Base-by-base conservation (phyloP, 2,113 vertebrate species). In the Albula goreensis region DNA sequence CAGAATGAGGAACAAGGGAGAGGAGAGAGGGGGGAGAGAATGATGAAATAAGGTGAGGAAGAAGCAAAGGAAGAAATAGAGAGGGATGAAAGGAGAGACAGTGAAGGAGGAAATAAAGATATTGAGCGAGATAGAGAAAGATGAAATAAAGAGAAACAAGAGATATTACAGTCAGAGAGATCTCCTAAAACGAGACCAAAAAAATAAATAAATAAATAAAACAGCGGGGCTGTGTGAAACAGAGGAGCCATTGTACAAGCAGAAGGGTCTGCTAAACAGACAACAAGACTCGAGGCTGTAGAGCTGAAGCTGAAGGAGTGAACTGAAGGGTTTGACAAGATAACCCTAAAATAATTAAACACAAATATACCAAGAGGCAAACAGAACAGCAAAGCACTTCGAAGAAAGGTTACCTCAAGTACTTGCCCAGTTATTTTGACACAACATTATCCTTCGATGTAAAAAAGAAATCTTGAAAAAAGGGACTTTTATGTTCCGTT, bases 391-490 rank as follows among this genome's bases (percentile, higher is more conserved):
- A 85, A 88, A 41, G 53, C 88, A 78, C 90, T 92, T 88, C 86
- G 91, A 92, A 92, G 41, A 82, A 53, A 88, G 82, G 85, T 74
- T 80, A 6, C 53, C 53, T 1, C 12, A 22, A 5, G 6, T 70
- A 22, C 81, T 48, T 83, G 53, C 88, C 22, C 4, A 88, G 88
- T 85, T 70, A 82, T 83, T 90, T 85, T 57, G n/a, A 78, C 86
- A 83, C 52, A 87, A 86, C 87, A 84, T 50, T 13, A 78, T 63
- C 9, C 79, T 86, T 8, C 85, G n/a, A n/a, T 19, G 80, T 78
- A 60, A 87, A 86, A 51, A 88, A 86, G 83, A 80, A 63, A 88
- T 86, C 52, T 90, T 90, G 66, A 85, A 87, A 87, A 90, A 79
- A 87, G 82, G 86, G 90, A 81, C 85, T 88, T 83, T 66, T 9